Base-by-base conservation (phyloP, 2,888 invertebrate genomes). In the Nysson spinosus region DNA sequence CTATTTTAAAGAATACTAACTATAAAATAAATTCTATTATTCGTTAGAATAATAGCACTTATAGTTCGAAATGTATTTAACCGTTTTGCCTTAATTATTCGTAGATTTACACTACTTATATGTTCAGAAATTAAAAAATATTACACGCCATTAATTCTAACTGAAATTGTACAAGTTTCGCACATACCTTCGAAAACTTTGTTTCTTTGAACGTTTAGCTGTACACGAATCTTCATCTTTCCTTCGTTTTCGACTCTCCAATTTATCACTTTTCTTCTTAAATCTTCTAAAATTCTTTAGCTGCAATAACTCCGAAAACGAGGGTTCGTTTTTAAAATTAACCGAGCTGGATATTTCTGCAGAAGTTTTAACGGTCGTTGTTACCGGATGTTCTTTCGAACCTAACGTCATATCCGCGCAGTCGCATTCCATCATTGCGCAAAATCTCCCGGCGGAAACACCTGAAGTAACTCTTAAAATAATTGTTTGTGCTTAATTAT, bases 281-380 rank as follows among this genome's bases (percentile, higher is more conserved):
- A 16, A 54, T 26, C 14, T 60, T n/a, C 11, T 24, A n/a, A 52
- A 47, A 12, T 58, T 30, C 12, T 35, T 43, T 50, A 93, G 85
- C 84, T 92, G 90, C 42, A 91, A 90, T 0, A 93, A 93, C 47
- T 93, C 82, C 1, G 91, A 90, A 85, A 92, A 91, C 52, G 92
- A 78, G 0, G 91, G 90, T 49, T 89, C 88, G 14, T 90, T 89
- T 63, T 89, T 58, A 6, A 20, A 11, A 0, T 69, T 63, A 4
- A 54, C 16, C 7, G 56, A 6, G 26, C 37, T 62, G 1, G 47
- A 30, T 26, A 51, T n/a, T 4, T 5, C 37, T 4, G 5, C 6
- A 3, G 4, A 4, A 26, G 20, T 12, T 34, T 37, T 32, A 4
- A 28, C 35, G 22, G n/a, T 16, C 43, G 16, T 17, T 19, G 50